A percentile compares a stretch with the other conserved stretches of the same genome.
These are phyloP conservation scores for Salvelinus fontinalis DNA, from an alignment of 2,113 vertebrate genomes.

Conservation along the genomic window DNA sequence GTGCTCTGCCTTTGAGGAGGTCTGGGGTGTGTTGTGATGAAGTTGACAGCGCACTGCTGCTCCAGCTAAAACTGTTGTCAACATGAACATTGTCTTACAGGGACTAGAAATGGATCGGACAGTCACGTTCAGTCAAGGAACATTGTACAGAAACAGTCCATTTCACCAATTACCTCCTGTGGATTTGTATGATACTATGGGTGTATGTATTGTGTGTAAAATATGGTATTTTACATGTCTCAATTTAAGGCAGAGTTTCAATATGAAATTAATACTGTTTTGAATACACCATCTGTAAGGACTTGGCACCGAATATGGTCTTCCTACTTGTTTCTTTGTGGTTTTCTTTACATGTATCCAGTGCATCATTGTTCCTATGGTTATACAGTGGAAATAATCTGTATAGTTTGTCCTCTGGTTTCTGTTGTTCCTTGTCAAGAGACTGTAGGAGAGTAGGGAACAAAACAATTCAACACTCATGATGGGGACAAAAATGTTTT, in stretches of 20 bases:
- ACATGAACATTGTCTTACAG: slow-evolving; percentile 21
- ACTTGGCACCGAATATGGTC: neutral
- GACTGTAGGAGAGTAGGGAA: neutral
- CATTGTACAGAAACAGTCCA: neutral
- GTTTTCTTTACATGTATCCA: neutral
- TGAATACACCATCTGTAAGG: neutral
- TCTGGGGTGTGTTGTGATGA: slow-evolving; percentile 87
- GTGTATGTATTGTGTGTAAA: neutral
- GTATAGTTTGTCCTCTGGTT: neutral
- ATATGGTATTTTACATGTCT: neutral
- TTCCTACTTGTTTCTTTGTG: neutral
- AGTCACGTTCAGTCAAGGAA: neutral
- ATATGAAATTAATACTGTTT: neutral
- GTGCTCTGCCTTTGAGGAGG: slow-evolving; percentile 94
- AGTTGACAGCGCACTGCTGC: slow-evolving; percentile 1
- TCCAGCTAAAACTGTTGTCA: neutral
- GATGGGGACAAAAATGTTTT: neutral
- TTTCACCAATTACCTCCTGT: neutral
- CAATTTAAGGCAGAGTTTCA: neutral
- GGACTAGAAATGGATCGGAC: slow-evolving; percentile 16
- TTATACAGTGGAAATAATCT: slow-evolving; percentile 5
- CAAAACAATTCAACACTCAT: neutral
- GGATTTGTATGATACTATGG: slow-evolving; percentile 3
- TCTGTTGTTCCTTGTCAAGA: neutral
- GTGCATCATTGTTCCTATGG: neutral